A percentile compares a stretch with the other conserved stretches of the same genome.
Conservation (phyloP, 2,113 vertebrate genomes). For the Rhynchomys soricoides region DNA sequence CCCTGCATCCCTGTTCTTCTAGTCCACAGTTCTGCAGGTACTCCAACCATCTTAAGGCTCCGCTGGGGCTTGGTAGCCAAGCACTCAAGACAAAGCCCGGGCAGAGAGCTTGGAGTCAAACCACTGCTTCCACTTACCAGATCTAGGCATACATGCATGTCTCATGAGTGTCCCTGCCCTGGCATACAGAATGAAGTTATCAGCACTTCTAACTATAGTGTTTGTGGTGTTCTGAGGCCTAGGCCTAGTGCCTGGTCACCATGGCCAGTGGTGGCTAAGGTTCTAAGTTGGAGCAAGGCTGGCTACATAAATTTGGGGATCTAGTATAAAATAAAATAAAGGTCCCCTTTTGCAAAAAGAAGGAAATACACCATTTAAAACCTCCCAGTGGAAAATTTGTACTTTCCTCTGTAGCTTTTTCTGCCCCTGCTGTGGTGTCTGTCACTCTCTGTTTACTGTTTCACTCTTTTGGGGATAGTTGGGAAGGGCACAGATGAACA, state of each 20-base stretch:
- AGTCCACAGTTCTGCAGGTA: not conserved
- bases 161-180: not conserved
- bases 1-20: not conserved
- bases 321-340: not conserved
- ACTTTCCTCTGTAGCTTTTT: not conserved
- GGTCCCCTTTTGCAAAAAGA: not conserved
- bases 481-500: too few species aligned
- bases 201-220: accelerated
- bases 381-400: not conserved
- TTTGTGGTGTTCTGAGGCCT: not conserved
- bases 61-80: not conserved
- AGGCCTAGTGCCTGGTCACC: not conserved
- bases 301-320: not conserved
- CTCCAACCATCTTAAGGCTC: not conserved
- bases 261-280: too few species aligned
- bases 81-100: accelerated
- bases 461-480: not conserved
- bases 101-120: not conserved
- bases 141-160: accelerated
- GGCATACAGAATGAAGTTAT: not conserved
- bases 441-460: not conserved
- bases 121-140: not conserved
- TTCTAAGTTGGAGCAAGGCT: not conserved
- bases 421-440: accelerated
- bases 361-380: not conserved